phyloP scores from a whole-genome alignment of 2,797 vertebrate genomes.

The Hapalemur alaotrensis region DNA sequence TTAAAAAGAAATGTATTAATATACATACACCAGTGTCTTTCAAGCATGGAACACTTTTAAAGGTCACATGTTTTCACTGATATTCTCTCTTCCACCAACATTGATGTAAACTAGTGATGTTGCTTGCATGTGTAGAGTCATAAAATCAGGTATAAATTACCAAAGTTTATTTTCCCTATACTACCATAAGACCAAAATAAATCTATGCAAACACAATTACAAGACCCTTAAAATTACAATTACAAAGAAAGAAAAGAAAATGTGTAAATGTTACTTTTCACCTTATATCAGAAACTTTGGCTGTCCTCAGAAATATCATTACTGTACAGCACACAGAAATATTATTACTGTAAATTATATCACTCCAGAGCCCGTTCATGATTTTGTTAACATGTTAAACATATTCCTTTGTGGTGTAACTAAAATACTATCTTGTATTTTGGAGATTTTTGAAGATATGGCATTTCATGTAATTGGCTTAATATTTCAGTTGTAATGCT shows the following conservation, averaged over 20 bases:
- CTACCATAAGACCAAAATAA: neutral
- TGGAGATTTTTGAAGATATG: neutral
- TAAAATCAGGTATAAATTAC: neutral
- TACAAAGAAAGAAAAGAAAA: neutral
- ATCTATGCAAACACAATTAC: neutral
- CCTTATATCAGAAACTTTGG: neutral
- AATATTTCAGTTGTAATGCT: neutral
- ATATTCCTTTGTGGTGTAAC: neutral
- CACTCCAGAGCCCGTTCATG: neutral
- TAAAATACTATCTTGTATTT: neutral
- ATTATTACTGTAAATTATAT: neutral
- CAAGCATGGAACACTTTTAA: neutral
- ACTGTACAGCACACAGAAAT: neutral
- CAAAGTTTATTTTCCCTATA: neutral
- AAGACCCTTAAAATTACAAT: neutral
- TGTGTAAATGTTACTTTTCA: neutral
- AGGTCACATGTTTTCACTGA: neutral
- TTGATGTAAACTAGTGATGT: neutral
- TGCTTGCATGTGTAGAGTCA: neutral
- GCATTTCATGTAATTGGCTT: neutral
- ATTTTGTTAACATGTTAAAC: neutral
- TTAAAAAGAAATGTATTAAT: neutral
- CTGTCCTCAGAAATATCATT: neutral
- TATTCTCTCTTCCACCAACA: fast-evolving
- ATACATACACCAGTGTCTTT: neutral